phyloP scores from a whole-genome alignment of 2,113 vertebrate species.

The Myodes glareolus region DNA sequence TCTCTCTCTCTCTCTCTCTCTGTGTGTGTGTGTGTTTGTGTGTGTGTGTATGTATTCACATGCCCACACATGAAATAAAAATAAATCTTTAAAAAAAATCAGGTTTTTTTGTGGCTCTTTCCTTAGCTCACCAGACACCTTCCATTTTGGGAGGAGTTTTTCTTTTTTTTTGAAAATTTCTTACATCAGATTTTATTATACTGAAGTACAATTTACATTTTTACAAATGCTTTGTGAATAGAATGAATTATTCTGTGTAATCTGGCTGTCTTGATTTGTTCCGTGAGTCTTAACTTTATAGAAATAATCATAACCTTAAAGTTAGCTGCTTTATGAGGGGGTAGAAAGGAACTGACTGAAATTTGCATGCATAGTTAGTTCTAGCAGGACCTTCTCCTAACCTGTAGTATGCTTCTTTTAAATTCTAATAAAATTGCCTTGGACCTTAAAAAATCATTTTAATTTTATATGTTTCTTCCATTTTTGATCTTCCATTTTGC shows the following conservation, averaged over 20 bases:
- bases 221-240: neutral
- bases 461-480: neutral
- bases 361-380: neutral
- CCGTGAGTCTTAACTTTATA: neutral
- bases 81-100: neutral
- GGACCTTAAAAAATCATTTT: neutral
- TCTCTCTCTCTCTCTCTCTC: neutral
- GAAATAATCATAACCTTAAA: neutral
- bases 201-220: neutral
- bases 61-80: neutral
- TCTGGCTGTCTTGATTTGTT: neutral
- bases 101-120: neutral
- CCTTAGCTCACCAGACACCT: neutral
- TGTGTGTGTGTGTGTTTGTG: neutral
- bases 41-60: neutral
- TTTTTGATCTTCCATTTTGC: neutral
- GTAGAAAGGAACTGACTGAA: neutral
- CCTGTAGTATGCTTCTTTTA: neutral
- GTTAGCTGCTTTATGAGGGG: neutral
- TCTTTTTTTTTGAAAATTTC: neutral
- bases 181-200: neutral
- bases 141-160: neutral
- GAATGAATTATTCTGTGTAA: neutral
- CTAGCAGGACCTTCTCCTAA: neutral
- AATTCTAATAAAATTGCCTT: neutral